Conservation (phyloP, 2,888 invertebrate species). For the Acholoe squamosa region DNA sequence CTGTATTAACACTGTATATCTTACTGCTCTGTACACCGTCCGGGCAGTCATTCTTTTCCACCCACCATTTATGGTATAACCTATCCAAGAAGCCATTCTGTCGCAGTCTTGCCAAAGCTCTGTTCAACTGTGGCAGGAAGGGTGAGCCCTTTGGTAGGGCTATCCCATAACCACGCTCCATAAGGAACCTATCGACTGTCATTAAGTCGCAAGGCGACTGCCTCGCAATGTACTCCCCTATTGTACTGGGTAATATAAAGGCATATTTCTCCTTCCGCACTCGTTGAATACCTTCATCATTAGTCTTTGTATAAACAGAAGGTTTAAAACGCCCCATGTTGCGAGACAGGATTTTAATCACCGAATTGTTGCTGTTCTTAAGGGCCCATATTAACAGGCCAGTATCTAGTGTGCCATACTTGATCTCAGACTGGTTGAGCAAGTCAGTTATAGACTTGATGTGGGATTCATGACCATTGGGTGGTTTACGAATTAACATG, state of each 20-base stretch:
- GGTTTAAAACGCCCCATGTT: conserved; percentile 64
- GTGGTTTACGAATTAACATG: conserved; percentile 63
- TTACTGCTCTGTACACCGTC: conserved; percentile 56
- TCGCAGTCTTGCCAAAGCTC: conserved; percentile 58
- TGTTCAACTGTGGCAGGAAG: conserved; percentile 62
- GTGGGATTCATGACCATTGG: conserved; percentile 40
- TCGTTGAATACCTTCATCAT: conserved; percentile 68
- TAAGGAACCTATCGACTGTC: conserved; percentile 67
- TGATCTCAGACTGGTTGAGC: conserved; percentile 66
- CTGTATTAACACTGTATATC: conserved; percentile 63
- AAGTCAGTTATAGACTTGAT: conserved; percentile 64
- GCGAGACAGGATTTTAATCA: conserved; percentile 63
- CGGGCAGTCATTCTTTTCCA: conserved; percentile 62
- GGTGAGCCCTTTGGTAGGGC: conserved; percentile 66
- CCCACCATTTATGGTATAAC: conserved; percentile 68
- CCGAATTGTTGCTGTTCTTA: conserved; percentile 65
- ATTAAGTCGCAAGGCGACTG: conserved; percentile 68
- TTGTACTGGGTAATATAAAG: conserved; percentile 67
- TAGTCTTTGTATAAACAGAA: conserved; percentile 61
- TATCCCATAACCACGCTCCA: conserved; percentile 64
- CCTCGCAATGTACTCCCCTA: conserved; percentile 67
- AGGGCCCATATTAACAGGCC: conserved; percentile 65
- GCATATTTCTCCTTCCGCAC: conserved; percentile 68
- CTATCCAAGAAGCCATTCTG: conserved; percentile 58
- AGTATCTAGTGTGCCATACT: conserved; percentile 66